These are phyloP conservation scores for Capra hircus DNA, from an alignment of 2,113 vertebrate genomes.

Conservation along the genomic window DNA sequence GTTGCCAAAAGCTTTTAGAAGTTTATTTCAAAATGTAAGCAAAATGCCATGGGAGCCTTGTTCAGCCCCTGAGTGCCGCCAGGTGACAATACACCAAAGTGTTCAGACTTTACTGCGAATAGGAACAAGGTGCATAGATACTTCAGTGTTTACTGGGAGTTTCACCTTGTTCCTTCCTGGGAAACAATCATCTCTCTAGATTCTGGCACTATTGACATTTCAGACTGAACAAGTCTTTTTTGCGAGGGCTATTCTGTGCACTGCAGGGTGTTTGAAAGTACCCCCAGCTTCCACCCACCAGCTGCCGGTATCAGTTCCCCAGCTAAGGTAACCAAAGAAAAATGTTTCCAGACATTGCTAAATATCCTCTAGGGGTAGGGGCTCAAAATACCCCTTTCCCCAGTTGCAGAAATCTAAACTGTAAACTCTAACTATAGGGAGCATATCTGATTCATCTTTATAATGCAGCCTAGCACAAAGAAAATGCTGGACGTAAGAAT, in stretches of 20 bases:
- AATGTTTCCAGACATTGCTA: not conserved
- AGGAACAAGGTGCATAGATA: not conserved
- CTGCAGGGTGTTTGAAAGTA: not conserved
- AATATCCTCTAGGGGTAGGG: not conserved
- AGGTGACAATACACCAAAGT: not conserved
- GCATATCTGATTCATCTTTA: not conserved
- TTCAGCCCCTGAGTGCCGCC: not conserved
- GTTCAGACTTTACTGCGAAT: accelerated
- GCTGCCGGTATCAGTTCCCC: not conserved
- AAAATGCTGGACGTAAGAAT: not conserved
- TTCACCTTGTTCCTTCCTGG: not conserved
- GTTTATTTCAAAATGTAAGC: not conserved
- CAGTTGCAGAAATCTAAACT: not conserved
- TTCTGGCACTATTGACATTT: not conserved
- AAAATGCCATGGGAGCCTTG: not conserved
- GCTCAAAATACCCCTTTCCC: not conserved
- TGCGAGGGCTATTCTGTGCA: not conserved
- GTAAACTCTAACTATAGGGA: not conserved
- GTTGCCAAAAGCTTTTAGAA: not conserved
- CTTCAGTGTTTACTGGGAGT: not conserved
- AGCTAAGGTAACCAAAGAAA: not conserved
- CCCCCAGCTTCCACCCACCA: not conserved
- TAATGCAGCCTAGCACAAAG: not conserved
- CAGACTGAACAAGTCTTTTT: not conserved
- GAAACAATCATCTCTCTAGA: not conserved